phyloP scores from a whole-genome alignment of 2,888 invertebrate genomes.

The Branchipolynoe longqiensis region DNA sequence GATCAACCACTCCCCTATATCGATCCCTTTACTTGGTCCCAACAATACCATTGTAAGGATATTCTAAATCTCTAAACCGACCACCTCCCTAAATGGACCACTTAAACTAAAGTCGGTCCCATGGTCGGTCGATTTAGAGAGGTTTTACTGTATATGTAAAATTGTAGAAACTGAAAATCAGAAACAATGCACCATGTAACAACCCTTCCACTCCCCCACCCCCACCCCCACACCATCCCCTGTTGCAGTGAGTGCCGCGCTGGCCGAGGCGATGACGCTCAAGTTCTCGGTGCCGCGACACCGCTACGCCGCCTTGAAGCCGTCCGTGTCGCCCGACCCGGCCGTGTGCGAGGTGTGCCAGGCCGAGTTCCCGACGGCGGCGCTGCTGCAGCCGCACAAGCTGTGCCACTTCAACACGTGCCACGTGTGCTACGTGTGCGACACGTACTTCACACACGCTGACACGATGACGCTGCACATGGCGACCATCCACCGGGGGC shows the following conservation, averaged over 20 bases:
- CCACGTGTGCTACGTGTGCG: slow-evolving; percentile 71
- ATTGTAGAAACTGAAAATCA: no score
- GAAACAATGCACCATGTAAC: no score
- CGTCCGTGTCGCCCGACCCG: slow-evolving; percentile 25
- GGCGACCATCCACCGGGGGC: slow-evolving; percentile 64
- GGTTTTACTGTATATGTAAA: no score
- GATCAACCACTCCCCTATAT: no score
- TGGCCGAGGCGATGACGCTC: slow-evolving; percentile 42
- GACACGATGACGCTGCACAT: slow-evolving; percentile 68
- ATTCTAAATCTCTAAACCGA: no score
- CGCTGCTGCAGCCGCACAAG: slow-evolving; percentile 68
- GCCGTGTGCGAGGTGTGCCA: slow-evolving; percentile 69
- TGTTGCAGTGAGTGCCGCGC: slow-evolving; percentile 29
- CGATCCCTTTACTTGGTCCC: no score
- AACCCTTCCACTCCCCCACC: no score
- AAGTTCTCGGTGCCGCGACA: slow-evolving; percentile 50
- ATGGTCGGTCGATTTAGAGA: no score
- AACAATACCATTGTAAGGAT: no score
- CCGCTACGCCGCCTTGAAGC: slow-evolving; percentile 11
- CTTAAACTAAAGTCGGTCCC: no score
- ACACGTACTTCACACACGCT: slow-evolving; percentile 66
- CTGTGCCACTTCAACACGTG: slow-evolving; percentile 71
- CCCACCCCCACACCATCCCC: no score
- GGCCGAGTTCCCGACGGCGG: slow-evolving; percentile 65
- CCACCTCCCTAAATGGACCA: no score